Evolutionary conservation across 2,888 invertebrate species (phyloP).

Genomic region (Tipula lateralis): DNA sequence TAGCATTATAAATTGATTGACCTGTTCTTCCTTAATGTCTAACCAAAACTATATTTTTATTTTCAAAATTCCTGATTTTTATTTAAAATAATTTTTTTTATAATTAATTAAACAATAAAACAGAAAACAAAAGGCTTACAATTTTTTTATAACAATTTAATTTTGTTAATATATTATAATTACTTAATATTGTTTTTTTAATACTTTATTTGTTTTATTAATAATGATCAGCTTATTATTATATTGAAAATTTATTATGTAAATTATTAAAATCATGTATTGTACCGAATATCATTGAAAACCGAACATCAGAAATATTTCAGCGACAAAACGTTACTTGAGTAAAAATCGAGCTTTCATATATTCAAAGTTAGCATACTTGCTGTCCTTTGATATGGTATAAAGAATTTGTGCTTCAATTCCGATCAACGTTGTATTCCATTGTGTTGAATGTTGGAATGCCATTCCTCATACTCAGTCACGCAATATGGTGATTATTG

Average conservation of each 20-base stretch:
- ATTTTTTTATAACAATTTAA: neutral
- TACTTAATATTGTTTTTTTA: neutral
- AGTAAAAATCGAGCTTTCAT: no score
- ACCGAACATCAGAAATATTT: no score
- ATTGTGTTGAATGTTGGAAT: no score
- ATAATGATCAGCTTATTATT: neutral
- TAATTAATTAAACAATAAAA: constrained; percentile 8
- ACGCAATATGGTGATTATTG: no score
- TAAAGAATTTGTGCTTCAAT: no score
- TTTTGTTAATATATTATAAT: neutral
- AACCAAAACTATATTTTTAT: neutral
- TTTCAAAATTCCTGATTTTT: constrained; percentile 26
- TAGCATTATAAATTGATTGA: neutral
- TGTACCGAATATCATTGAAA: no score
- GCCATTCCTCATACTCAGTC: no score
- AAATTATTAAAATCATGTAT: neutral
- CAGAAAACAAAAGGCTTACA: neutral
- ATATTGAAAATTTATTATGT: neutral
- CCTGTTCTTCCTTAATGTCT: neutral
- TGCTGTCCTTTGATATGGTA: no score
- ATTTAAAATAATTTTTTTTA: neutral
- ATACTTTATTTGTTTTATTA: neutral
- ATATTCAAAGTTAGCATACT: no score
- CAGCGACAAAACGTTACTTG: no score
- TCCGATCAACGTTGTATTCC: no score